Evolutionary conservation across 2,888 invertebrate species (phyloP), one percentile per base, ranked within the genome.

Genomic region (Acholoe squamosa): DNA sequence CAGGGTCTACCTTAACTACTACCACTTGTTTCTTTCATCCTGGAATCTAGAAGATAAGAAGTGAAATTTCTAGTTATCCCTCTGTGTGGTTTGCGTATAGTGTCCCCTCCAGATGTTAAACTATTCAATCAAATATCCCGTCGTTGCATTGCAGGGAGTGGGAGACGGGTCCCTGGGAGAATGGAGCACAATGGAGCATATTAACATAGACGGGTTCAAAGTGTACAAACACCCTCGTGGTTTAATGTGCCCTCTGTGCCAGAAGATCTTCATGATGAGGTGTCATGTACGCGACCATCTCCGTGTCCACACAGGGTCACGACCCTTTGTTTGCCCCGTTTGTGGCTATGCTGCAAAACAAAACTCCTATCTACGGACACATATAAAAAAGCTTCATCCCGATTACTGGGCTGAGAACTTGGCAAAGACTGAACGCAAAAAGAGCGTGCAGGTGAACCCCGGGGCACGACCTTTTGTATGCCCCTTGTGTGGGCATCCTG

Each of bases 231-330:
- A 31, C 12, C 77, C 77, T 28, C 31, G 77, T 22, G 10, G 5
- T 22, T 77, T 16, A 28, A 22, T 77, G 77, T 77, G 77, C 33
- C 77, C 77, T 7, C 1, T 77, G 5, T 77, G 77, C 77, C 77
- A 12, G 31, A 77, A 33, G 33, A 28, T 12, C 31, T 77, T 77
- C 33, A 33, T 12, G 31, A n/a, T 33, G 10, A 25, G 33, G 33
- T 31, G 31, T 10, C 77, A 77, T 22, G 22, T 77, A 7, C 77
- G 77, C 12, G 33, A 77, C 77, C 77, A 77, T 33, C 7, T 77
- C 31, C 77, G 77, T 33, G 33, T 31, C 77, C 77, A n/a, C n/a
- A n/a, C n/a, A n/a, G n/a, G n/a, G n/a, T n/a, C n/a, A n/a, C n/a
- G n/a, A n/a, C n/a, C n/a, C 77, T 77, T 16, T 33, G 10, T 7